A percentile compares a stretch with the other conserved stretches of the same genome.
Evolutionary conservation across 2,888 invertebrate genomes (phyloP).

Genomic region (Abrostola tripartita): DNA sequence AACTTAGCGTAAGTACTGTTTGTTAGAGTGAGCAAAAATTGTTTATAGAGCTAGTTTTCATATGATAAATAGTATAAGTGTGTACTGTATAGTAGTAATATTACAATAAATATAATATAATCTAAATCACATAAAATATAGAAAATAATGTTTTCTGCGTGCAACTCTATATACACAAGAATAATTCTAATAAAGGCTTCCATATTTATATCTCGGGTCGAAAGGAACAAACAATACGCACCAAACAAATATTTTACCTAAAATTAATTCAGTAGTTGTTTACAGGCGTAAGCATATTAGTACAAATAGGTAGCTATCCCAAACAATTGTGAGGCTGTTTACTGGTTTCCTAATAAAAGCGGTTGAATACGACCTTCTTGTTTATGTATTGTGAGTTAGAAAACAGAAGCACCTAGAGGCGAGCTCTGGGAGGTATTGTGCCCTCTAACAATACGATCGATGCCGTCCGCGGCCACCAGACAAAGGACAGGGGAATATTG

Average conservation of each 20-base stretch:
- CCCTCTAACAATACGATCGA: slow-evolving; percentile 67
- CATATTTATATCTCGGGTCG: slow-evolving; percentile 5
- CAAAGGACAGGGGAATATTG: slow-evolving; percentile 85
- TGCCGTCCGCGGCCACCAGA: slow-evolving; percentile 74
- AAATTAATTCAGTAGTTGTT: slow-evolving; percentile 43
- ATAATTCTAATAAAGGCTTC: slow-evolving; percentile 14
- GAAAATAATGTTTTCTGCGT: background rate
- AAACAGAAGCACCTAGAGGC: slow-evolving; percentile 56
- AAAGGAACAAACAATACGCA: slow-evolving; percentile 23
- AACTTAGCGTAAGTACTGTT: slow-evolving; percentile 7
- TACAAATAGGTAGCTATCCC: slow-evolving; percentile 34
- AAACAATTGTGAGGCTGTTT: slow-evolving; percentile 44
- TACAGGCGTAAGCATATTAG: slow-evolving; percentile 35
- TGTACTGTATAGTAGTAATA: too few species aligned
- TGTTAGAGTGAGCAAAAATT: too few species aligned
- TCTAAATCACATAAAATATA: too few species aligned
- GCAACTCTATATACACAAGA: background rate
- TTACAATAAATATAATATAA: too few species aligned
- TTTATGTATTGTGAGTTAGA: slow-evolving; percentile 53
- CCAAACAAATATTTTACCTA: slow-evolving; percentile 30
- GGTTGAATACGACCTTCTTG: slow-evolving; percentile 46
- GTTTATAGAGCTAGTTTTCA: too few species aligned
- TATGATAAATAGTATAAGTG: too few species aligned
- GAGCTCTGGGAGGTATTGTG: slow-evolving; percentile 70
- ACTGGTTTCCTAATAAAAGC: slow-evolving; percentile 49